phyloP scores from a whole-genome alignment of 2,797 vertebrate species.

The Aythya fuligula region DNA sequence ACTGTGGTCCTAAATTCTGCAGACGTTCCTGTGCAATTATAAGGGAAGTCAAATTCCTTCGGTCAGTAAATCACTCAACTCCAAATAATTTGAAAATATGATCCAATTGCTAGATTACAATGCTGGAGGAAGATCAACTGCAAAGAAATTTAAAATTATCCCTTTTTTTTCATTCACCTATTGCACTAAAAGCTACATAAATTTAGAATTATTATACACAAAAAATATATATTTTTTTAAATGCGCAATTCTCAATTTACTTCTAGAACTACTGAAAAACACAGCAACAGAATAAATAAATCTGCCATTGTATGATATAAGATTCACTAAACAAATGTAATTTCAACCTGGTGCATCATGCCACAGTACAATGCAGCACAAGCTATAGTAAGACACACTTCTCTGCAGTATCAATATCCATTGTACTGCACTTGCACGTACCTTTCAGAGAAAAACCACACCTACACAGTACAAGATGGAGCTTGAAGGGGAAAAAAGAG shows the following conservation, averaged over 20 bases:
- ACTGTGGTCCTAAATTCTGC: background rate
- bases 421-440: background rate
- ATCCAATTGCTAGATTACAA: background rate
- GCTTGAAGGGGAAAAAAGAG: background rate
- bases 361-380: background rate
- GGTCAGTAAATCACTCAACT: background rate
- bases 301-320: background rate
- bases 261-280: background rate
- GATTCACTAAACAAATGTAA: background rate
- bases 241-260: background rate
- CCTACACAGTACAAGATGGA: background rate
- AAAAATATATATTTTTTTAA: background rate
- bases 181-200: background rate
- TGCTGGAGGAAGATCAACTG: background rate
- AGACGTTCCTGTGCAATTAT: rapidly evolving
- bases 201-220: background rate
- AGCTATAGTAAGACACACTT: background rate
- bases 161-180: background rate
- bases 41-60: background rate
- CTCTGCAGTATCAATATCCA: background rate
- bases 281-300: background rate
- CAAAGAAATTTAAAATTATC: constrained; percentile 4
- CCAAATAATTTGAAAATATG: background rate
- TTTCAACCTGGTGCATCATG: background rate
- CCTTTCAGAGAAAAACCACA: background rate